Evolutionary conservation across 64 coral and sea anemone species (phyloP), one percentile per base, ranked within the genome.

Genomic region (Astreopora myriophthalma): DNA sequence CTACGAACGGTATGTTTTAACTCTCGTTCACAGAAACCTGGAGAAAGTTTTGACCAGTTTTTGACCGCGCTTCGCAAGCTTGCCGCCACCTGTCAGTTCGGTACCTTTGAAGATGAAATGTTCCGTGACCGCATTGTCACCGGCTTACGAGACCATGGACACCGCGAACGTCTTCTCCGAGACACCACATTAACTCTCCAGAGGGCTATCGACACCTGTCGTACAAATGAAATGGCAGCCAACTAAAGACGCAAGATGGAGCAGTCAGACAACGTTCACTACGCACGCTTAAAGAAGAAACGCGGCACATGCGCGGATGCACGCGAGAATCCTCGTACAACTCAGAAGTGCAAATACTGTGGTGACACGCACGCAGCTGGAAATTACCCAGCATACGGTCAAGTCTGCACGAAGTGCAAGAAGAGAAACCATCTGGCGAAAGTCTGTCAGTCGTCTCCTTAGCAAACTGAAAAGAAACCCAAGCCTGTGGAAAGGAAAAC

Each of bases 21-120:
- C 16, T 55, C 51, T 55, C 51, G 51, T 55, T 55, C 51, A 13
- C 78, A 57, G 29, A 49, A 82, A 31, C 33, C 20, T 9, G 14
- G 48, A 19, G 78, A 82, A 58, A 49, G 70, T 33, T 82, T 82
- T 57, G 78, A 82, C 17, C 78, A 31, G n/a, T 82, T 82, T 17
- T 82, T 82, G 78, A 36, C 37, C 34, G 49, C 14, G 3, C 78
- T 82, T 23, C 27, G 64, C 68, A 67, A 87, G 37, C 85, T 12
- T 19, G 49, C 38, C 4, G 27, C 62, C 3, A 71, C 85, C 1
- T 87, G 85, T 11, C 68, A 87, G 24, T 87, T 35, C 37, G 38
- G 63, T 34, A 38, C 62, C 19, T 36, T 73, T n/a, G 85, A 87
- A 42, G 49, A 69, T 26, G 85, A 87, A 87, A 87, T 87, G 63